Conservation (phyloP, 2,113 vertebrate species). For the Meles meles region DNA sequence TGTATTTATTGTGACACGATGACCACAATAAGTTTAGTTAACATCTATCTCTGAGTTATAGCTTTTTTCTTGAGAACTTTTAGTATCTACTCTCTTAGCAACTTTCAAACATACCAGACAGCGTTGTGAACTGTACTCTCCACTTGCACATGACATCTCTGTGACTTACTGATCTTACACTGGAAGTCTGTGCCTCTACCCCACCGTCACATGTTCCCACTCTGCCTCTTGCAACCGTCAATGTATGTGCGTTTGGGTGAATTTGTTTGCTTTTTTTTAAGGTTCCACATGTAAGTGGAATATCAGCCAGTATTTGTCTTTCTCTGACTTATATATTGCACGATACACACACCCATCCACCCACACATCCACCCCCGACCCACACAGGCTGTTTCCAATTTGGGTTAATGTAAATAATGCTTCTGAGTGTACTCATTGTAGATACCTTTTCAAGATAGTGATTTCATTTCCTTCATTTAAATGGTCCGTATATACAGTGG, state of each 20-base stretch:
- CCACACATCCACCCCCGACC: too few species aligned
- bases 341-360: not conserved
- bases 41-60: not conserved
- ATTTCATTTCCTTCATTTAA: not conserved
- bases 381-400: not conserved
- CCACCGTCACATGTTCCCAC: too few species aligned
- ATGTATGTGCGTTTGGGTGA: not conserved
- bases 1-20: not conserved
- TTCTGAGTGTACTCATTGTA: not conserved
- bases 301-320: not conserved
- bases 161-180: not conserved
- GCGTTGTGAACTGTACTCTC: too few species aligned
- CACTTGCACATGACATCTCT: not conserved
- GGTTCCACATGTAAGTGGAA: not conserved
- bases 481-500: too few species aligned
- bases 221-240: not conserved
- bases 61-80: not conserved
- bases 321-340: not conserved
- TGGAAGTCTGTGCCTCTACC: not conserved
- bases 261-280: not conserved
- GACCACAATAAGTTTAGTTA: not conserved
- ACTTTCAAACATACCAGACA: not conserved
- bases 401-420: not conserved
- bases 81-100: not conserved
- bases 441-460: not conserved